A percentile compares a stretch with the other conserved stretches of the same genome.
These are phyloP conservation scores for Turritopsis dohrnii DNA, from an alignment of 30 jellyfish, hydroid and myxozoan species.

Conservation along the genomic window DNA sequence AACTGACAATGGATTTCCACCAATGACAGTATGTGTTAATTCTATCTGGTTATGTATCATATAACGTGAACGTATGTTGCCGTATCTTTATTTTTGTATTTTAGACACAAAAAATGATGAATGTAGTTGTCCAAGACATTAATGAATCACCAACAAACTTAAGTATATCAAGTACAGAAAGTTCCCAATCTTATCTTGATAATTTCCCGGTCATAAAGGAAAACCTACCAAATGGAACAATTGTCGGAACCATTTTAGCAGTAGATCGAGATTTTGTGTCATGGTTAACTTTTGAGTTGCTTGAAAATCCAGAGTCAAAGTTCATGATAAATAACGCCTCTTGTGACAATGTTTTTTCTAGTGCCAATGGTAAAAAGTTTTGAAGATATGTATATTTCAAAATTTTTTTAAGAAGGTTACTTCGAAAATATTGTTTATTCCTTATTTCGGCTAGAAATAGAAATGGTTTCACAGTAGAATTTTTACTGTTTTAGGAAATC, in stretches of 20 bases:
- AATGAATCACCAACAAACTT: constrained; percentile 77
- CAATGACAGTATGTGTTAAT: constrained; percentile 36
- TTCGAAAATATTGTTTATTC: too few species aligned
- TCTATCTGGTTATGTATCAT: neutral
- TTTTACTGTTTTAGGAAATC: too few species aligned
- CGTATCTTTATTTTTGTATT: neutral
- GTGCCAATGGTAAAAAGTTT: neutral
- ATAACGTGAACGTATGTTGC: neutral
- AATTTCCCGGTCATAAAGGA: constrained; percentile 51
- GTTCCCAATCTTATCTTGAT: constrained; percentile 42
- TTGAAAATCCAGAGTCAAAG: constrained; percentile 29
- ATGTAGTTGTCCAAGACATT: constrained; percentile 44
- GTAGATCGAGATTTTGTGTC: constrained; percentile 67
- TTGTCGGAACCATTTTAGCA: constrained; percentile 64
- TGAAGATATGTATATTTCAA: too few species aligned
- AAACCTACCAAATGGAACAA: constrained; percentile 44
- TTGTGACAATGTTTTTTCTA: neutral
- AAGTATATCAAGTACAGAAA: constrained; percentile 27
- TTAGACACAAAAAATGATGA: constrained; percentile 46
- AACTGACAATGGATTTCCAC: constrained; percentile 69
- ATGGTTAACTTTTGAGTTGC: constrained; percentile 39
- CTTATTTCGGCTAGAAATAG: too few species aligned
- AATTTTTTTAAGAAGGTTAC: too few species aligned
- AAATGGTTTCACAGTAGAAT: too few species aligned
- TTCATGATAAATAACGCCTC: neutral